Base-by-base conservation (phyloP, 1,140 invertebrate species). In the Hypsibius dujardini region DNA sequence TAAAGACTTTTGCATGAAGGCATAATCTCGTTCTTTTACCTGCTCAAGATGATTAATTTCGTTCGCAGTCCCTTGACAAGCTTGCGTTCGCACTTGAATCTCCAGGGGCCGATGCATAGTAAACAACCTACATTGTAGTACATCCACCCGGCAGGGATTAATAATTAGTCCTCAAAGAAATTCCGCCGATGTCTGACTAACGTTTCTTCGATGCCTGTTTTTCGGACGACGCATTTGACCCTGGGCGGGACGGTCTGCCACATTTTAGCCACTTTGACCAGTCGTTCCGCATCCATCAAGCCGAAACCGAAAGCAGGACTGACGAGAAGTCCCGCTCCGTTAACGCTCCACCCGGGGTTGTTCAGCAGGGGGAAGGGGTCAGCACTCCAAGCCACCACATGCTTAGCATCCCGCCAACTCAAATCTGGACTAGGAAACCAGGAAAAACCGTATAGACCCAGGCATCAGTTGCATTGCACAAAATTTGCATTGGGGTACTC, bases 321-420 rank as follows among this genome's bases (percentile, higher is more conserved):
- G 50, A 56, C 50, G 7, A 56, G 50, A 7, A 56, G n/a, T 7
- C 50, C 50, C 50, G n/a, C 50, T 0, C 80, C 85, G 76, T 92
- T 92, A 69, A 80, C 80, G 75, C 84, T 81, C 89, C 89, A 91
- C 1, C 50, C 50, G 1, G 80, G 80, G n/a, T 56, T 56, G 50
- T 85, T 77, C 40, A 80, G 80, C 46, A 88, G 78, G 7, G 85
- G 86, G n/a, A 56, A n/a, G n/a, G 50, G 84, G 77, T 90, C 87
- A 0, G 90, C 87, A 1, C 88, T 90, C 85, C 87, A 88, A 0
- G 86, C 86, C n/a, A 91, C 85, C 46, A 95, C 79, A 81, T 95
- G 90, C 76, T 95, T 90, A 47, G 93, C 84, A 76, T 95, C 91
- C 72, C 92, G 80, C 91, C 91, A 95, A 1, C 88, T 92, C 72